phyloP scores from a whole-genome alignment of 2,797 vertebrate genomes.

The Alfaro cultratus region DNA sequence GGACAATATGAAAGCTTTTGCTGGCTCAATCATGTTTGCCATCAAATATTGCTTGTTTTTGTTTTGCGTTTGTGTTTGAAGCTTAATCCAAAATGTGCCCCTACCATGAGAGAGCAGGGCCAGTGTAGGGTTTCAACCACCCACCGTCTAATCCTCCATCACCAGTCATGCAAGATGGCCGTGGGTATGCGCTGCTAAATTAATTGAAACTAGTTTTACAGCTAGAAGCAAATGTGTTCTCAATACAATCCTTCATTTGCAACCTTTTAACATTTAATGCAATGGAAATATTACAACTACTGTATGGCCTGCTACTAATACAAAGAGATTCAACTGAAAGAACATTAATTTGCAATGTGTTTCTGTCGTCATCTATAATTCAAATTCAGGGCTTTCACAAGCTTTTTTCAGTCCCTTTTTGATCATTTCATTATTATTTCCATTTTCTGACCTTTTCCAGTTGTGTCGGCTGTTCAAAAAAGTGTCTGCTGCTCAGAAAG shows the following conservation, averaged over 20 bases:
- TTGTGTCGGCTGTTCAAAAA: too few species aligned
- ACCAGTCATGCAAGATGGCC: slow-evolving; percentile 43
- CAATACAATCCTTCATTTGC: neutral
- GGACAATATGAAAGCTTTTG: slow-evolving; percentile 9
- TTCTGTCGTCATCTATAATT: neutral
- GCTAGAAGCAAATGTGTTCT: slow-evolving; percentile 32
- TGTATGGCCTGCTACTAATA: neutral
- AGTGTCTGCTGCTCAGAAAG: too few species aligned
- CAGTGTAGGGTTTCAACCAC: slow-evolving; percentile 32
- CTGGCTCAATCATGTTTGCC: slow-evolving; percentile 14
- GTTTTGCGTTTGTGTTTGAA: slow-evolving; percentile 29
- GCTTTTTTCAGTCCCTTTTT: neutral
- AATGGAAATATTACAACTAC: neutral
- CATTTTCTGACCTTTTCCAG: neutral
- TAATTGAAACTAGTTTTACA: slow-evolving; percentile 47
- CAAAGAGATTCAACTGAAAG: neutral
- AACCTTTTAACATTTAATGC: neutral
- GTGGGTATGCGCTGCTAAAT: slow-evolving; percentile 40
- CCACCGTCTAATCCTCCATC: slow-evolving; percentile 37
- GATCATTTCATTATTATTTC: neutral
- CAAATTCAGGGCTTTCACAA: neutral
- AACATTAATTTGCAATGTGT: neutral
- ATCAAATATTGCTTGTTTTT: slow-evolving; percentile 2
- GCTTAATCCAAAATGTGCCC: slow-evolving; percentile 34
- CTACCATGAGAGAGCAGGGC: slow-evolving; percentile 22